These are phyloP conservation scores for Tetramorium bicarinatum DNA, from an alignment of 2,888 invertebrate species.

Conservation along the genomic window DNA sequence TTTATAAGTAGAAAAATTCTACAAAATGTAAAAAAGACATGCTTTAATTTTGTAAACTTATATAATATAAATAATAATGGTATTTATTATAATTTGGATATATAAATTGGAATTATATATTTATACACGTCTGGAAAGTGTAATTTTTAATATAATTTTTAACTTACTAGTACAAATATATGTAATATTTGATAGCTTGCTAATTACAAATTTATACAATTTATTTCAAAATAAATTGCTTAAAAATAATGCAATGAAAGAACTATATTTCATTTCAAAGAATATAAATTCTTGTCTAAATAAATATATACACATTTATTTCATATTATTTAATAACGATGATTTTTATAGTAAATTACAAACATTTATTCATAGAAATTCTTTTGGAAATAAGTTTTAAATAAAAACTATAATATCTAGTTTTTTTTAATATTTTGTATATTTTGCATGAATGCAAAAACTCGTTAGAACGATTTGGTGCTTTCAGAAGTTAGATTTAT, in stretches of 20 bases:
- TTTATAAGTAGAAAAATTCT: not conserved
- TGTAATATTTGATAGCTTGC: too few relatives aligned
- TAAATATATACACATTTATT: not conserved
- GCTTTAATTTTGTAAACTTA: not conserved
- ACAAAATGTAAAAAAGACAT: not conserved
- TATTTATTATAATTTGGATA: not conserved
- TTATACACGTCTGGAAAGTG: not conserved
- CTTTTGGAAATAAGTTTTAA: not conserved
- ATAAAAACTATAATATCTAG: not conserved
- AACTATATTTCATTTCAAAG: not conserved
- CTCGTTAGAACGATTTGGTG: not conserved
- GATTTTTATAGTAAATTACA: not conserved
- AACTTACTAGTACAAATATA: not conserved
- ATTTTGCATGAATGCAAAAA: not conserved
- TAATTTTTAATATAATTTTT: not conserved
- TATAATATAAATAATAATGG: not conserved
- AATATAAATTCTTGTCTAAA: not conserved
- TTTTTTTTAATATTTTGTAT: not conserved
- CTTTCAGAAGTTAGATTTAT: slow-evolving; percentile 2
- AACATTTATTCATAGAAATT: not conserved
- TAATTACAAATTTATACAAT: not conserved
- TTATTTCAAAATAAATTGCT: not conserved
- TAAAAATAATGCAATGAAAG: not conserved
- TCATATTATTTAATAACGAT: not conserved
- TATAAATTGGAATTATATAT: not conserved